A percentile compares a stretch with the other conserved stretches of the same genome.
phyloP scores from a whole-genome alignment of 2,113 vertebrate genomes.

The Bufo gargarizans region DNA sequence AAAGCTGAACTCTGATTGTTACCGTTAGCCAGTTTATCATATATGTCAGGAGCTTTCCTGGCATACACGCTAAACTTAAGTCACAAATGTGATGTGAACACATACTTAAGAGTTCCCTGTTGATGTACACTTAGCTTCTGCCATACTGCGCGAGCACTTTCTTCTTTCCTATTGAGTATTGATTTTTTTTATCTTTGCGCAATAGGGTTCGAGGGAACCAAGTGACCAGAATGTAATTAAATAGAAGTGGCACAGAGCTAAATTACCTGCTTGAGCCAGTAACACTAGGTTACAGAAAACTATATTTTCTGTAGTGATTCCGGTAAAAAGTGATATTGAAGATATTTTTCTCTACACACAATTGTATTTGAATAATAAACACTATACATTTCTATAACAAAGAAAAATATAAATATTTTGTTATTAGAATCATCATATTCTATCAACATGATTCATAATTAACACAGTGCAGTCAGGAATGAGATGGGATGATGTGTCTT shows the following conservation, averaged over 20 bases:
- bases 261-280: conserved; percentile 2
- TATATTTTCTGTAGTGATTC: background rate
- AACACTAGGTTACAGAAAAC: background rate
- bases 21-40: no score
- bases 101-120: background rate
- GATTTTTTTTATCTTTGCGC: background rate
- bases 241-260: background rate
- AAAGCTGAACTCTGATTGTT: no score
- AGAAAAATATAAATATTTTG: no score
- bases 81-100: no score
- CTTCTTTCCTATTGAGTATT: background rate
- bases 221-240: conserved; percentile 7
- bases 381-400: no score
- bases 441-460: background rate
- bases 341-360: background rate
- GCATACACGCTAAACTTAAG: no score
- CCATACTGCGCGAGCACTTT: background rate
- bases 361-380: no score
- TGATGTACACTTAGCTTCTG: background rate
- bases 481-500: background rate
- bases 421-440: no score
- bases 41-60: no score
- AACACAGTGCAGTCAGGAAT: background rate
- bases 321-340: background rate
- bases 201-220: background rate